A percentile compares a stretch with the other conserved stretches of the same genome.
These are phyloP conservation scores for Cyprinodon diabolis DNA, from an alignment of 2,797 vertebrate genomes.

Conservation along the genomic window DNA sequence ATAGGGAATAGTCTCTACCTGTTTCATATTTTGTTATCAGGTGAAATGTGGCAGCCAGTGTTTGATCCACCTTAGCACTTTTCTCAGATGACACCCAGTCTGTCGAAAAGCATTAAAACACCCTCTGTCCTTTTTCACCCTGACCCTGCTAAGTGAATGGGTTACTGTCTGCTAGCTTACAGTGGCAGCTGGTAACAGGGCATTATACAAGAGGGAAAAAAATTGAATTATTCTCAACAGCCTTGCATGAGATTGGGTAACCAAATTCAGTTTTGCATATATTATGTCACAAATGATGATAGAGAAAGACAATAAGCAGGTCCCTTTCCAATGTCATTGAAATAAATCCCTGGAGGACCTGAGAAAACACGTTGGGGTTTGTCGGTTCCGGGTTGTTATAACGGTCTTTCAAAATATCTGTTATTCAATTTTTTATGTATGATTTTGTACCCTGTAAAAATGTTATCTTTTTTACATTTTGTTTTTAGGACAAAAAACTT, in stretches of 20 bases:
- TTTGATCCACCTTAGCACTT: conserved; percentile 9
- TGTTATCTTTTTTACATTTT: not conserved
- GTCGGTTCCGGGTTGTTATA: not conserved
- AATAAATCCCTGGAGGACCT: conserved; percentile 35
- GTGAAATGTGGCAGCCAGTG: not conserved
- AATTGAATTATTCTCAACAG: conserved; percentile 78
- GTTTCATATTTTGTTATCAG: not conserved
- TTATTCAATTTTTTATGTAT: not conserved
- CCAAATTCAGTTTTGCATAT: conserved; percentile 72
- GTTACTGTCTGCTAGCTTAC: conserved; percentile 68
- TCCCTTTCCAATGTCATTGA: conserved; percentile 53
- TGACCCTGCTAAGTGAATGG: conserved; percentile 76
- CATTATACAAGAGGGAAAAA: conserved; percentile 79
- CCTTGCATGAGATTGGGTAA: conserved; percentile 72
- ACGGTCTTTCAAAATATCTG: not conserved
- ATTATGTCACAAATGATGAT: conserved; percentile 74
- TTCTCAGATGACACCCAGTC: conserved; percentile 15
- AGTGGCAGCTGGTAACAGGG: conserved; percentile 77
- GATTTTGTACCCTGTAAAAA: not conserved
- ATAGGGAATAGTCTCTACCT: not conserved
- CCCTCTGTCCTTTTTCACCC: conserved; percentile 72
- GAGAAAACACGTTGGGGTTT: conserved; percentile 8
- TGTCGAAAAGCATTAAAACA: conserved; percentile 14
- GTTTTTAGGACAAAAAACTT: not conserved
- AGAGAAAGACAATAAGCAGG: conserved; percentile 71